Evolutionary conservation across 2,113 vertebrate genomes (phyloP).

Genomic region (Apodemus sylvaticus): DNA sequence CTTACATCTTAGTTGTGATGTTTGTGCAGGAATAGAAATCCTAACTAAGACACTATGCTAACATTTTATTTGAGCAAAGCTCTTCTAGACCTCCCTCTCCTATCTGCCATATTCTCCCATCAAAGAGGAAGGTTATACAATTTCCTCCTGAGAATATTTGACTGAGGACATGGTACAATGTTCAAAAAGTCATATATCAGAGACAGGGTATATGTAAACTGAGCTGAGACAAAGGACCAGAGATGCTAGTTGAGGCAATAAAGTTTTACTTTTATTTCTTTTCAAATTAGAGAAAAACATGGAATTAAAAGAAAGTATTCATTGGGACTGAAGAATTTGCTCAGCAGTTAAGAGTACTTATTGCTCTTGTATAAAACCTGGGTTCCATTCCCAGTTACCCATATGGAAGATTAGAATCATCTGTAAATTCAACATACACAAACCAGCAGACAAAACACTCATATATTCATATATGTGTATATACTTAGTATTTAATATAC

Average conservation of each 20-base stretch:
- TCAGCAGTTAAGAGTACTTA: background rate
- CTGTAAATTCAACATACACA: background rate
- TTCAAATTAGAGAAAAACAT: background rate
- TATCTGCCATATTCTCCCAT: background rate
- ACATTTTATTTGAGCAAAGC: background rate
- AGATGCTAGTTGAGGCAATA: background rate
- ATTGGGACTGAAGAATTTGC: background rate
- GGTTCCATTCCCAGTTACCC: background rate
- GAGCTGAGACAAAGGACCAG: background rate
- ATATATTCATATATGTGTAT: too few species aligned
- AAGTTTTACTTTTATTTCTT: background rate
- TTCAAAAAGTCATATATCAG: background rate
- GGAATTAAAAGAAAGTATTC: background rate
- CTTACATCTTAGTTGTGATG: too few species aligned
- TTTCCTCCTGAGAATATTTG: background rate
- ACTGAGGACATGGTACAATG: background rate
- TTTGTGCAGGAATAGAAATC: too few species aligned
- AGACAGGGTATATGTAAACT: background rate
- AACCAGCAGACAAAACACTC: too few species aligned
- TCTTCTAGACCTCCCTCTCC: background rate
- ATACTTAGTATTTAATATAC: too few species aligned
- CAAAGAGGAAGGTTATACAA: background rate
- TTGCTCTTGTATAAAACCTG: background rate
- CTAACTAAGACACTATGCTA: too few species aligned
- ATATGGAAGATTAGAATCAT: background rate